A percentile compares a stretch with the other conserved stretches of the same genome.
phyloP scores from a whole-genome alignment of 2,113 vertebrate species.

The Empidonax traillii region DNA sequence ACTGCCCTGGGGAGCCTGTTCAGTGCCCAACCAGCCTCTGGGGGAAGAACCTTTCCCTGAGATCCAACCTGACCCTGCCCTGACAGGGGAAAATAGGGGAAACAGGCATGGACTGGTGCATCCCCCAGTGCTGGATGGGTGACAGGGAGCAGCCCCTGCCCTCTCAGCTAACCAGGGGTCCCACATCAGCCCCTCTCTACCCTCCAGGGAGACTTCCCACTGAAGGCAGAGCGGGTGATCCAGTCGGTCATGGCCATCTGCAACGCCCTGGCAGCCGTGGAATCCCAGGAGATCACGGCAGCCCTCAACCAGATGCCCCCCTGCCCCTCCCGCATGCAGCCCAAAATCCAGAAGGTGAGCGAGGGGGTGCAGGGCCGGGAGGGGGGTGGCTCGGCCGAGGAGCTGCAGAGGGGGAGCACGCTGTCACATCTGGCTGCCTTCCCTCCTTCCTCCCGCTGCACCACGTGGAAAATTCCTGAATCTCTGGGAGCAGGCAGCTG shows the following conservation, averaged over 20 bases:
- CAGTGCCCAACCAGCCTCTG: too few relatives aligned
- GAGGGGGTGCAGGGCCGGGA: too few relatives aligned
- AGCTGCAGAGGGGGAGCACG: neutral
- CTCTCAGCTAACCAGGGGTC: fast-evolving
- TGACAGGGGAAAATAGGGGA: neutral
- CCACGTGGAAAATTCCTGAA: constrained; percentile 20
- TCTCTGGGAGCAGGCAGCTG: neutral
- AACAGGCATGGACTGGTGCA: neutral
- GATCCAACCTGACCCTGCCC: neutral
- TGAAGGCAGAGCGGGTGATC: constrained; percentile 89
- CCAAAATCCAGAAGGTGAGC: constrained; percentile 89
- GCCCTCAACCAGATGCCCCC: constrained; percentile 93
- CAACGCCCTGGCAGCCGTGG: constrained; percentile 88
- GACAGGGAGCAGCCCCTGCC: neutral
- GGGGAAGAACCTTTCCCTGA: neutral
- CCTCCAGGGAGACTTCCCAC: constrained; percentile 79
- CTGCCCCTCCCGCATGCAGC: constrained; percentile 92
- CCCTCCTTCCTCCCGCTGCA: neutral
- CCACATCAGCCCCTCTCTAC: neutral
- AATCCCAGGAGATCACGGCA: constrained; percentile 88
- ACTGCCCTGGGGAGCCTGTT: neutral
- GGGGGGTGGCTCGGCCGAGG: neutral
- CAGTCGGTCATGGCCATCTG: constrained; percentile 95
- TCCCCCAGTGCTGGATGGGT: fast-evolving
- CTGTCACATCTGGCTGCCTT: neutral